Conservation (phyloP, 2,113 vertebrate genomes). For the Muntiacus reevesi region DNA sequence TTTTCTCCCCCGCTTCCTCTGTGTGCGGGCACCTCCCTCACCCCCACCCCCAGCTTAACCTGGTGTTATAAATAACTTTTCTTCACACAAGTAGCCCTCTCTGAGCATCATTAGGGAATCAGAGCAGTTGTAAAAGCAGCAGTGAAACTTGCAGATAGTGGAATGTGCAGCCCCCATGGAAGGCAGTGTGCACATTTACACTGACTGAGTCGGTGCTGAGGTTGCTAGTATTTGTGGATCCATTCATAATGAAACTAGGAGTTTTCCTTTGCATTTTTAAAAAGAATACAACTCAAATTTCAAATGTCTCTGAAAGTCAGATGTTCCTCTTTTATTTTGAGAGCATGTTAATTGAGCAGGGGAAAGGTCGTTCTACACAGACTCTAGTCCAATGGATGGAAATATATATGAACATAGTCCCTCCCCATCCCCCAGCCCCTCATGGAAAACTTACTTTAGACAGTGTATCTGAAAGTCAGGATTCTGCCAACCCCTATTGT, state of each 20-base stretch:
- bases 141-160: not conserved
- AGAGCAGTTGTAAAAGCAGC: not conserved
- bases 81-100: not conserved
- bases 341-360: not conserved
- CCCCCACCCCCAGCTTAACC: not conserved
- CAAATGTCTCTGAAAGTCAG: not conserved
- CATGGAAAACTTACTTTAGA: not conserved
- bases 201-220: not conserved
- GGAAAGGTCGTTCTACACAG: not conserved
- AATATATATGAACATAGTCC: not conserved
- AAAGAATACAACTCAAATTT: not conserved
- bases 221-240: not conserved
- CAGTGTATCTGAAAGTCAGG: not conserved
- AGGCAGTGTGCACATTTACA: not conserved
- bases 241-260: not conserved
- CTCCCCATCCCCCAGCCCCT: not conserved
- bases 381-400: not conserved
- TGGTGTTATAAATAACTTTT: not conserved
- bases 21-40: not conserved
- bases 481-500: not conserved
- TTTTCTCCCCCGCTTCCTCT: not conserved
- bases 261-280: not conserved
- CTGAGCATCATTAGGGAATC: not conserved
- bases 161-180: not conserved
- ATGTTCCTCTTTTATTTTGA: not conserved